Evolutionary conservation across 2,113 vertebrate species (phyloP).

Genomic region (Zingel zingel): DNA sequence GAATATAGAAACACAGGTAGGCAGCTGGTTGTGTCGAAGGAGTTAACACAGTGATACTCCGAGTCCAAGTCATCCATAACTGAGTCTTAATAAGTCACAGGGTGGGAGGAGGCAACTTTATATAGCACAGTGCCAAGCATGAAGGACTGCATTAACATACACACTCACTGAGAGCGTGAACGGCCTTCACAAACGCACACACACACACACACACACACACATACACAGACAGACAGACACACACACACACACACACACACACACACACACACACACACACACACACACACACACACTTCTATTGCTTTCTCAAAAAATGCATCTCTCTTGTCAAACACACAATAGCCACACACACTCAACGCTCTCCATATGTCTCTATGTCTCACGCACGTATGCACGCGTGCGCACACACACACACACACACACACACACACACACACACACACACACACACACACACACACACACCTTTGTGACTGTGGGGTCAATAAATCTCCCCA

Average conservation of each 20-base stretch:
- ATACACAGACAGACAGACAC: too few species aligned
- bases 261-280: conserved; percentile 14
- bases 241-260: conserved; percentile 11
- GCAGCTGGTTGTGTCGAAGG: neutral
- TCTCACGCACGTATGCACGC: conserved; percentile 18
- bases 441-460: conserved; percentile 12
- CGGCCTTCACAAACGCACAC: conserved; percentile 47
- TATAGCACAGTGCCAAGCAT: conserved; percentile 67
- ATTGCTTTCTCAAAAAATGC: conserved; percentile 17
- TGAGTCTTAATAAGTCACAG: conserved; percentile 61
- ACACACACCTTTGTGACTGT: conserved; percentile 26
- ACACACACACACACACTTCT: neutral
- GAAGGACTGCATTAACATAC: conserved; percentile 68
- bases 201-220: too few species aligned
- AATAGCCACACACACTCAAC: neutral
- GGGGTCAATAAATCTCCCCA: conserved; percentile 77
- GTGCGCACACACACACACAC: too few species aligned
- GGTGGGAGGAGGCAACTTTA: conserved; percentile 54
- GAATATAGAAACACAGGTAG: neutral
- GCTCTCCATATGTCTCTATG: conserved; percentile 23
- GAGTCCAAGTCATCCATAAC: conserved; percentile 47
- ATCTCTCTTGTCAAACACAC: conserved; percentile 35
- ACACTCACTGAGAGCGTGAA: conserved; percentile 38
- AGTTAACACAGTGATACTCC: conserved; percentile 19
- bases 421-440: conserved; percentile 25